Base-by-base conservation (phyloP, 2,113 vertebrate species). In the Australoheros scitulus region DNA sequence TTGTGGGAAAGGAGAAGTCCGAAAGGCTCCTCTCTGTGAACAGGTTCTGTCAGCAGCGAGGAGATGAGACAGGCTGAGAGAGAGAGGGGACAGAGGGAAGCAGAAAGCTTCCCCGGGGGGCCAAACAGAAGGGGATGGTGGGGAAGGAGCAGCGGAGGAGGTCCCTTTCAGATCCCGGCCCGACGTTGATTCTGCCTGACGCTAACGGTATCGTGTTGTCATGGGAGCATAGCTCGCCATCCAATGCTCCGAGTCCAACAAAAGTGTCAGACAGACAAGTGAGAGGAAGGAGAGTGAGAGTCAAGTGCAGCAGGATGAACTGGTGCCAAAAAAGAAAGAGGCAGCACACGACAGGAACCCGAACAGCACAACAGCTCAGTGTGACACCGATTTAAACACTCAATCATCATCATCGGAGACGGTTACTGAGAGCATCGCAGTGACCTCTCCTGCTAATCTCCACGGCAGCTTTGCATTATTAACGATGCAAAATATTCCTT, bases 201-300 rank as follows among this genome's bases (percentile, higher is more conserved):
- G 59, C 83, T 87, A 92, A 91, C 84, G 77, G 80, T 88, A 84
- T 90, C 83, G 61, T 65, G 94, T 93, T 92, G 94, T 93, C 93
- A 94, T 94, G 89, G 91, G 84, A 94, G 94, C 92, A 77, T 72
- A 79, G 75, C 55, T 64, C 76, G 82, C 84, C 77, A 84, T 86
- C 86, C 83, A 81, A 90, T 77, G 74, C 82, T 87, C 24, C 55
- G 38, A 90, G 91, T 85, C 70, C 90, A 81, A 92, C 72, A 24
- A 56, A 85, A 88, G 80, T 86, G 85, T 83, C 87, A 77, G 77
- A 58, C 43, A 24, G 60, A 82, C 60, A 58, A 34, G 81, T 1
- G n/a, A 47, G 59, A 43, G 58, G 60, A 75, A 22, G 26, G 56
- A 32, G 77, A 36, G 56, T 11, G 41, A 38, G 75, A 64, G 77